These are phyloP conservation scores for Napeogenes inachia DNA, from an alignment of 2,888 invertebrate genomes.

Conservation along the genomic window DNA sequence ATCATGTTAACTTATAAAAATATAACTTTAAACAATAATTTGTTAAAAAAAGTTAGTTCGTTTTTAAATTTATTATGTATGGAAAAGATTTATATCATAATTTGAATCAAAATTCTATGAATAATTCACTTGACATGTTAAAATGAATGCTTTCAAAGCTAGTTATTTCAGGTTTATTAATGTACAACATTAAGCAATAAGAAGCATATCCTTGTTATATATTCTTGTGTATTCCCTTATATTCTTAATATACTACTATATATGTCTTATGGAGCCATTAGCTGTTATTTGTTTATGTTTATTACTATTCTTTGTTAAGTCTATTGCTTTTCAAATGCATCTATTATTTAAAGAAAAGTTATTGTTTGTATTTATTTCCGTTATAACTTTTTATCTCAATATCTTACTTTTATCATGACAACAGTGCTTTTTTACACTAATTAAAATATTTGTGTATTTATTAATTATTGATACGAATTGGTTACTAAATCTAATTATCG, in stretches of 20 bases:
- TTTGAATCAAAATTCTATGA: not conserved
- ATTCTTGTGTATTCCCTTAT: slow-evolving; percentile 9
- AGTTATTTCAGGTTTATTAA: slow-evolving; percentile 9
- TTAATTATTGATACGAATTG: not conserved
- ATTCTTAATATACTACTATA: slow-evolving; percentile 3
- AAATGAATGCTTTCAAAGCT: not conserved
- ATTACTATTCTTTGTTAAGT: too few species aligned
- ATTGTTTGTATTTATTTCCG: not conserved
- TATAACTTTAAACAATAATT: too few species aligned
- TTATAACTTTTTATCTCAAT: not conserved
- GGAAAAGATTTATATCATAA: too few species aligned
- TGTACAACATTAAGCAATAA: slow-evolving; percentile 30
- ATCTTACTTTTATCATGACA: not conserved
- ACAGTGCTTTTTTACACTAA: slow-evolving; percentile 1
- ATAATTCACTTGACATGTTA: not conserved
- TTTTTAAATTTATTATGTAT: too few species aligned
- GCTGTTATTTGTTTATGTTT: not conserved
- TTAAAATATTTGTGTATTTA: slow-evolving; percentile 1
- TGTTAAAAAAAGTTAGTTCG: too few species aligned
- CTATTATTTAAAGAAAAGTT: not conserved
- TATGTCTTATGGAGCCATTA: not conserved
- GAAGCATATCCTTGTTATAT: slow-evolving; percentile 29
- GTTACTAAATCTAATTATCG: not conserved
- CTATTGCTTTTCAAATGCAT: not conserved
- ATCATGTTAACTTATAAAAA: not conserved